Base-by-base conservation (phyloP, 2,113 vertebrate genomes). In the Hemibagrus wyckioides region DNA sequence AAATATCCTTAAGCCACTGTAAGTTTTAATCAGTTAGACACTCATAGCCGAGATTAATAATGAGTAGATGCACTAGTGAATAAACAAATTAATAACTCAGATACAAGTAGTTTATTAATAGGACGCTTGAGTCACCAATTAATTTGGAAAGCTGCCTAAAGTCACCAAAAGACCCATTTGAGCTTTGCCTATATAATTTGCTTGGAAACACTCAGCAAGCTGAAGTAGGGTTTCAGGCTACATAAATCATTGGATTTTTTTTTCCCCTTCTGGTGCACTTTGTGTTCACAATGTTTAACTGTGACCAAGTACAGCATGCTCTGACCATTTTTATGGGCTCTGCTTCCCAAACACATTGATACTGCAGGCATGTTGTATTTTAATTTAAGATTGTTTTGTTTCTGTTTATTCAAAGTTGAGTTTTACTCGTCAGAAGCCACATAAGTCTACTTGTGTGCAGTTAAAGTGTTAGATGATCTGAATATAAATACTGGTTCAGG, bases 61-160 rank as follows among this genome's bases (percentile, higher is more conserved):
- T 84, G 33, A 73, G 48, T 36, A 41, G 14, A 36, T 25, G 33
- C 30, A 25, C 30, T 73, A 28, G 50, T 84, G 33, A 84, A 48
- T 86, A 73, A 82, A 86, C 21, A 81, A 67, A 67, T 71, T 48
- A 61, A 75, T 48, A 33, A 44, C 63, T 23, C 48, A 25, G 39
- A 50, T 84, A 33, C 0, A 54, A 71, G 19, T 71, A 36, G 25
- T 69, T 67, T 69, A 71, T 84, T 71, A n/a, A 23, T 54, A 8
- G 48, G 33, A 54, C 7, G 30, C 44, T 50, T 36, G 10, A 50
- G 44, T 69, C 61, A 52, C 28, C 82, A 83, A 30, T 83, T 67
- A 23, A 69, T 52, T 69, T 83, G 19, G 25, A 69, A 83, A 69
- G 17, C 44, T 83, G 41, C 41, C 61, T 69, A 3, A 30, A 83